A percentile compares a stretch with the other conserved stretches of the same genome.
phyloP scores from a whole-genome alignment of 2,797 vertebrate genomes.

The Coranthus polyacanthus region DNA sequence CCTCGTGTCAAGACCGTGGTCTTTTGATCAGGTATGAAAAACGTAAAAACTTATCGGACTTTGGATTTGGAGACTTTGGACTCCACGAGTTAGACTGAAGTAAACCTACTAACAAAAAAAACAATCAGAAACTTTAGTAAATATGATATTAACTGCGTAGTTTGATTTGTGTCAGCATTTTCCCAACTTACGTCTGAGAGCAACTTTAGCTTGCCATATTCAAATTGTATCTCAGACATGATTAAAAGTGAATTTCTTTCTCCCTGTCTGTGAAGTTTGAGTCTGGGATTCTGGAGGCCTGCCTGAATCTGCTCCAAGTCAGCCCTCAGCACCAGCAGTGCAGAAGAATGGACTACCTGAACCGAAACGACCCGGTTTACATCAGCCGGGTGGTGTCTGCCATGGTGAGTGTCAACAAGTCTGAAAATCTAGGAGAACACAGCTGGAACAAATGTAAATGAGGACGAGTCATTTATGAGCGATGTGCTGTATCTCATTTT shows the following conservation, averaged over 20 bases:
- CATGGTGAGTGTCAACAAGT: constrained; percentile 88
- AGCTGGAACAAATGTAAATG: neutral
- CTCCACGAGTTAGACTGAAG: too few relatives aligned
- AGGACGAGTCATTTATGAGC: neutral
- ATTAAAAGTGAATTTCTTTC: neutral
- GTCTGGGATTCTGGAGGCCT: constrained; percentile 87
- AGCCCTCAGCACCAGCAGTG: constrained; percentile 88
- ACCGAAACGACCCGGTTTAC: constrained; percentile 88
- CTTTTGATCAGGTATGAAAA: constrained; percentile 83
- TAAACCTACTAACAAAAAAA: too few relatives aligned
- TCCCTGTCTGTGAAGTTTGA: constrained; percentile 86
- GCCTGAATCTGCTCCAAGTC: constrained; percentile 88
- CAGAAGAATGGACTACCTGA: constrained; percentile 80
- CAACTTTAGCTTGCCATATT: neutral
- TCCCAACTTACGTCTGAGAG: too few relatives aligned
- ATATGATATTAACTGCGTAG: too few relatives aligned
- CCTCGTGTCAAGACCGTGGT: constrained; percentile 78
- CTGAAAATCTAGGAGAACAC: neutral
- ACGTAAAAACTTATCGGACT: too few relatives aligned
- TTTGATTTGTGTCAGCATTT: too few relatives aligned
- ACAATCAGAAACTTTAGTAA: too few relatives aligned
- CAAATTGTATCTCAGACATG: neutral
- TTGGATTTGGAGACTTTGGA: too few relatives aligned
- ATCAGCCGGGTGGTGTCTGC: constrained; percentile 91
- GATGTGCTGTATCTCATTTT: neutral